phyloP scores from a whole-genome alignment of 2,797 vertebrate species.

The Linurgus olivaceus region DNA sequence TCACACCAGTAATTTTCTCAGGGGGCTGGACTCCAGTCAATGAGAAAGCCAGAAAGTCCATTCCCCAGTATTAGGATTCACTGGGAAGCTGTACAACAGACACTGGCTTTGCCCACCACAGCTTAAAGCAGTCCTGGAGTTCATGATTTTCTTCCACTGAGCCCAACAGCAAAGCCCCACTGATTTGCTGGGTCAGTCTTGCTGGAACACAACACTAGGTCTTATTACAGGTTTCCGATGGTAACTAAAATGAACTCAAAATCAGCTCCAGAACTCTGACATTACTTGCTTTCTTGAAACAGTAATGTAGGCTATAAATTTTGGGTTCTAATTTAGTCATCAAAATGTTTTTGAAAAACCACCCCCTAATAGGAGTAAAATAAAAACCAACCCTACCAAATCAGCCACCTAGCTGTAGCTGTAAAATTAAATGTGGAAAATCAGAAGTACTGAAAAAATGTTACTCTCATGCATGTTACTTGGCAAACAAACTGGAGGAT shows the following conservation, averaged over 20 bases:
- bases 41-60: not conserved
- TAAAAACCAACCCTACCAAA: not conserved
- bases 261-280: not conserved
- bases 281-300: not conserved
- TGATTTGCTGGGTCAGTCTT: not conserved
- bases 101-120: not conserved
- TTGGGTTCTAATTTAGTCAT: not conserved
- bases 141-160: not conserved
- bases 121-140: not conserved
- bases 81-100: not conserved
- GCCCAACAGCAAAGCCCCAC: not conserved
- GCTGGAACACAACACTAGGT: not conserved
- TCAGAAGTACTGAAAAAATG: slow-evolving; percentile 44
- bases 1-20: not conserved
- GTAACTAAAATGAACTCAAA: not conserved
- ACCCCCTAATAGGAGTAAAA: not conserved
- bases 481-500: slow-evolving; percentile 55
- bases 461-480: slow-evolving; percentile 64
- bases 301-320: not conserved
- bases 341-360: not conserved
- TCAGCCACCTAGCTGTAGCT: not conserved
- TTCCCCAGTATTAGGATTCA: not conserved
- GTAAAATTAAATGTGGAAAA: slow-evolving; percentile 46
- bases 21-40: not conserved
- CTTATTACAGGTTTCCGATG: not conserved